Base-by-base conservation (phyloP, 2,113 vertebrate species). In the Uria lomvia region DNA sequence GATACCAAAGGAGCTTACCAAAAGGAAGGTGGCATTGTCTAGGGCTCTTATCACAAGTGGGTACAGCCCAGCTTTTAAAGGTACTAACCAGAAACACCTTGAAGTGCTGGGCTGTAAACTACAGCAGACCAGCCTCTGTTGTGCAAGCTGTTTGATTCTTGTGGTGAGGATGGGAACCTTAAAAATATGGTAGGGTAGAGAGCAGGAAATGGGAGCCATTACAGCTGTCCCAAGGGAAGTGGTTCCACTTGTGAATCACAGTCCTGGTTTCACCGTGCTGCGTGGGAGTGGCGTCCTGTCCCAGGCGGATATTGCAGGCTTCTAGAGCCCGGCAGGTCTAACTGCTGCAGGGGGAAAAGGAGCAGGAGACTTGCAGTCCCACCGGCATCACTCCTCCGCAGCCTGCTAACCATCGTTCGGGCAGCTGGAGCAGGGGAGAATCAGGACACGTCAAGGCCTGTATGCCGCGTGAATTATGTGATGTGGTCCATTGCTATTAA, bases 191-290 rank as follows among this genome's bases (percentile, higher is more conserved):
- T 83, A 96, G 74, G 82, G 84, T 88, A 90, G 65, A 49, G 87
- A 79, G 93, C 96, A 96, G 96, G 96, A 97, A 97, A 97, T 93
- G 77, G 81, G 90, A 94, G 85, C 96, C 94, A 97, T 97, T 97
- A 95, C 36, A 74, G 71, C 66, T 92, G 32, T 95, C 92, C 93
- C 90, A 96, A 90, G 94, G 96, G 96, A 97, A 96, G 93, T 97
- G 94, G 94, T 92, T 97, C 93, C 94, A 76, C 74, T 62, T 2
- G 9, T 97, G 96, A 97, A 79, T 96, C 96, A 97, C 85, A 86
- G 87, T 34, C 67, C 88, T 92, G 94, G 94, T 89, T 96, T 94
- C 4, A 9, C 43, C 0, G 4, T 74, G 67, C 62, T 36, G n/a
- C 0, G 1, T 91, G 92, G 96, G 96, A 92, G 96, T 77, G 91